phyloP scores from a whole-genome alignment of 2,113 vertebrate genomes.

The Numida meleagris region DNA sequence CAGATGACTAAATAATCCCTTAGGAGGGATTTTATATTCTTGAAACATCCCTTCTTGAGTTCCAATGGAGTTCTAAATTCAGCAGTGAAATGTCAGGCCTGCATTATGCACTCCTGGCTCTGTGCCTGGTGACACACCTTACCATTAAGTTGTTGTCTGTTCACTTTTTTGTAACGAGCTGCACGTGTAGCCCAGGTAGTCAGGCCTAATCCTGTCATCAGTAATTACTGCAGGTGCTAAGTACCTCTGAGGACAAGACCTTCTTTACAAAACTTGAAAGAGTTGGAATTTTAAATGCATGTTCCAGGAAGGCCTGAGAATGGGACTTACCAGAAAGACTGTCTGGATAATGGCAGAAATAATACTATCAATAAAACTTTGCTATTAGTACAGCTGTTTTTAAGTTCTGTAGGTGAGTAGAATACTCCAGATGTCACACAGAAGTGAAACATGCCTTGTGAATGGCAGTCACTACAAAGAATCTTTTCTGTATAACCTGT shows the following conservation, averaged over 20 bases:
- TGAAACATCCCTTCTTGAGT: constrained; percentile 13
- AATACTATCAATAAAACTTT: neutral
- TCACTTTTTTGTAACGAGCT: neutral
- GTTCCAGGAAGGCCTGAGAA: neutral
- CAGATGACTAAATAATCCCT: constrained; percentile 53
- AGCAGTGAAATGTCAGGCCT: neutral
- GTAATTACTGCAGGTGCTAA: neutral
- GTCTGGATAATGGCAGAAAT: neutral
- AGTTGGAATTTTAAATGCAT: neutral
- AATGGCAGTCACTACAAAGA: neutral
- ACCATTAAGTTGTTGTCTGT: neutral
- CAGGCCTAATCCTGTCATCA: neutral
- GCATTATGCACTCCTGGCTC: neutral
- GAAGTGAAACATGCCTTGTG: neutral
- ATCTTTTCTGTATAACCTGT: neutral
- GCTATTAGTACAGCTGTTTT: neutral
- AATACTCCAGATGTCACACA: neutral
- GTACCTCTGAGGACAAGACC: neutral
- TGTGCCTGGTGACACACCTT: neutral
- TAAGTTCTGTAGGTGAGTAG: neutral
- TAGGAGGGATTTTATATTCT: constrained; percentile 19
- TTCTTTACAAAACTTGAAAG: neutral
- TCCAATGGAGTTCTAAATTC: constrained; percentile 17
- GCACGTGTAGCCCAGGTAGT: neutral
- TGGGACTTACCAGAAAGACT: neutral